Evolutionary conservation across 2,113 vertebrate genomes (phyloP).

Genomic region (Agelaius phoeniceus): DNA sequence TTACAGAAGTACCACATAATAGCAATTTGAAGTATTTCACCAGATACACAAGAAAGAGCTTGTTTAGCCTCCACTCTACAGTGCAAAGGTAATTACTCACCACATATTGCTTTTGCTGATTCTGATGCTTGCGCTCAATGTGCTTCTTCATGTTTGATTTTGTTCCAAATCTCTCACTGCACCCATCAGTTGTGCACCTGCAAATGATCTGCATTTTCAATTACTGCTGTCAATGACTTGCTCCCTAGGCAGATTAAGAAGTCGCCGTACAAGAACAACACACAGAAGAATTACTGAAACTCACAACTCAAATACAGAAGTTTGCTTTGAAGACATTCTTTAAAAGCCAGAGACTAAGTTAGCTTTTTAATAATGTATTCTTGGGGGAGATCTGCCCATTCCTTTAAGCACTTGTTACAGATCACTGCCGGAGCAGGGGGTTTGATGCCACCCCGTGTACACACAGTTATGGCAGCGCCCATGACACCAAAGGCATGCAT

Average conservation of each 20-base stretch:
- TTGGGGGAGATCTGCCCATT: background rate
- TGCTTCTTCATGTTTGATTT: slow-evolving; percentile 87
- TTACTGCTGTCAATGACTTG: background rate
- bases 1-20: background rate
- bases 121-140: slow-evolving; percentile 79
- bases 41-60: background rate
- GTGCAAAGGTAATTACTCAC: slow-evolving; percentile 68
- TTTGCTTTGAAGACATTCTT: background rate
- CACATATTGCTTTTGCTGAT: slow-evolving; percentile 73
- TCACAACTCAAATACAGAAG: background rate
- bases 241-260: background rate
- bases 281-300: background rate
- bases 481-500: fast-evolving
- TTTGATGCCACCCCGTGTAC: background rate
- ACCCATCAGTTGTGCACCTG: slow-evolving; percentile 83
- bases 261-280: background rate
- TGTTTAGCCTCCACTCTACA: background rate
- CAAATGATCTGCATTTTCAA: background rate
- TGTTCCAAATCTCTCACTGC: slow-evolving; percentile 81
- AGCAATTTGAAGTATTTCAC: background rate
- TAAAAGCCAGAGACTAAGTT: background rate
- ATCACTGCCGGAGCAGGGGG: background rate
- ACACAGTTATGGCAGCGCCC: fast-evolving
- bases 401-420: fast-evolving
- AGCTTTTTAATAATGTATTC: background rate